Base-by-base conservation (phyloP, 2,113 vertebrate genomes). In the Brienomyrus longianalis region DNA sequence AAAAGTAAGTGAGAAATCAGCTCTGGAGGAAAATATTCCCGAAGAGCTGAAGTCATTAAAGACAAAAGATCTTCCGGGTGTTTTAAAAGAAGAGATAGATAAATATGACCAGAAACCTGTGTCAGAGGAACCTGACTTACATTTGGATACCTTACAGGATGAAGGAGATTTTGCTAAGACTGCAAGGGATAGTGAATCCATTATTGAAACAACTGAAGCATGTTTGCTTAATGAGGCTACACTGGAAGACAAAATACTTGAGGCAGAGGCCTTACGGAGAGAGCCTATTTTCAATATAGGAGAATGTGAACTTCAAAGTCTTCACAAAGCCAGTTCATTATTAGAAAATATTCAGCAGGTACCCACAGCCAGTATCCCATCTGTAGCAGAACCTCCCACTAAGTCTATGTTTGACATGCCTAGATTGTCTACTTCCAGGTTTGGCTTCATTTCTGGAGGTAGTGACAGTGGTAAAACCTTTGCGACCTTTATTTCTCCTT, bases 401-500 rank as follows among this genome's bases (percentile, higher is more conserved):
- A 97, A 92, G 91, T 90, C 89, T 1, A 70, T 91, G 3, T 96
- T 97, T 95, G 97, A 97, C 86, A 96, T 97, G 83, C 95, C 97
- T 0, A 93, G 91, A 54, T 89, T 97, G 2, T 90, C 93, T 31
- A 89, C 91, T 83, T 92, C 97, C 62, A 97, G 96, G 90, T 95
- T 98, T 6, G 92, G 93, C 88, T 97, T 98, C 88, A 93, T 97
- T 91, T 95, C 97, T 17, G 93, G 84, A 88, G 93, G 95, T 90
- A 35, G 93, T 90, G 96, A 97, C 74, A 93, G 89, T 39, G 94
- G 95, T 59, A 96, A 96, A 88, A 92, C 97, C 2, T 93, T 98
- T 90, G 96, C 96, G 62, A 97, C 97, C 11, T 92, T 98, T 66
- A 98, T 99, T 92, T 97, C 97, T 35, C 92, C 95, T 39, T 91